Base-by-base conservation (phyloP, 2,797 vertebrate species). In the Pseudomugil gertrudae region DNA sequence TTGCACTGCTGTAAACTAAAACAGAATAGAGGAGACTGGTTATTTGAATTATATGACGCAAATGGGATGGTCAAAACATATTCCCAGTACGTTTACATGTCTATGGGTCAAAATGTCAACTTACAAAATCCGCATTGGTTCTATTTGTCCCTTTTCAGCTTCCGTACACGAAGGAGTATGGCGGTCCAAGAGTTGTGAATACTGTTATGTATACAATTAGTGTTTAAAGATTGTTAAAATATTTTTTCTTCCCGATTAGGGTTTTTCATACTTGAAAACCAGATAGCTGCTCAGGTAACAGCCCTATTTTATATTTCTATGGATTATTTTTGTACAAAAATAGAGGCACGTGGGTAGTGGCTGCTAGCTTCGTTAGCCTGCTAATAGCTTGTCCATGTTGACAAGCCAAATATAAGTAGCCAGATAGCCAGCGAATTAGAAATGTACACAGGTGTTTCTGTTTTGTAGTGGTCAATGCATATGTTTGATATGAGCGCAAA, bases 151-250 rank as follows among this genome's bases (percentile, higher is more conserved):
- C 73, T 86, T 40, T 2, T 57, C 0, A 0, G 58, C 0, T 54
- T 1, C 85, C 76, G 82, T 92, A 71, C 0, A 50, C 60, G 29
- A 3, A 30, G 6, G 78, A 88, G 53, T 47, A 92, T 90, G 91
- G 91, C 81, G 43, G 72, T n/a, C 0, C 60, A n/a, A 58, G 63
- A 84, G 38, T 76, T 78, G 19, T 79, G 45, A 48, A 11, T 69
- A 56, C 24, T 74, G 53, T 82, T 40, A 17, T 51, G 33, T 27
- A 71, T 75, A 79, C 24, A 33, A 2, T 5, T 5, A 2, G 9
- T 24, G 5, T 55, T 47, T 47, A 21, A 7, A 2, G 4, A 1
- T 13, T 54, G 66, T 0, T n/a, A 10, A 62, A 55, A 11, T 19
- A 13, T 1, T 2, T 0, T 45, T 47, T 19, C 5, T 0, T n/a